Evolutionary conservation across 2,888 invertebrate species (phyloP).

Genomic region (Eumerus sabulonum): DNA sequence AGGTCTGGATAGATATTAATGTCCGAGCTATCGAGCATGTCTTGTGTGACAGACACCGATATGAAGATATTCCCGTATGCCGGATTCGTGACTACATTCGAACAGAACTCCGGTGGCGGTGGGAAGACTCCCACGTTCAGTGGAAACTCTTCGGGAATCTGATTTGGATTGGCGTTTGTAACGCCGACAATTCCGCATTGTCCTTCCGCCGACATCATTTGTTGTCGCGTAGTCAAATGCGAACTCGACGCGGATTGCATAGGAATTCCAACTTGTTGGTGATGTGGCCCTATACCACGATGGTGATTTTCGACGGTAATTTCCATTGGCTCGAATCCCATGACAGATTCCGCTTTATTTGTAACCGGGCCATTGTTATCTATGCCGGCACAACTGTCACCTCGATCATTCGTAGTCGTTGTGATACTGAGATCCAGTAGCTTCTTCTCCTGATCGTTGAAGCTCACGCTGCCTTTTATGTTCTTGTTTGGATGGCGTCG

Average conservation of each 20-base stretch:
- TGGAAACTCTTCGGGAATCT: conserved; percentile 78
- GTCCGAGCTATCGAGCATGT: conserved; percentile 82
- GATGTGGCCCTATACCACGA: conserved; percentile 70
- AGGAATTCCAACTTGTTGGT: conserved; percentile 64
- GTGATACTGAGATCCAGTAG: conserved; percentile 89
- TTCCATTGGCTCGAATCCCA: conserved; percentile 83
- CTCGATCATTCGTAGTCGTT: conserved; percentile 84
- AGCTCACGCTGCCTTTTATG: conserved; percentile 88
- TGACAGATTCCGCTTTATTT: conserved; percentile 79
- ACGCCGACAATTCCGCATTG: conserved; percentile 76
- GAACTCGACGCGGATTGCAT: conserved; percentile 41
- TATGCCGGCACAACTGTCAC: conserved; percentile 82
- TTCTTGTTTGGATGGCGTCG: conserved; percentile 83
- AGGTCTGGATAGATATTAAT: conserved; percentile 89
- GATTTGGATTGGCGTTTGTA: conserved; percentile 74
- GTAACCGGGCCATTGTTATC: conserved; percentile 82
- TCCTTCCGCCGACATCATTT: conserved; percentile 75
- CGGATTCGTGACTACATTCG: conserved; percentile 78
- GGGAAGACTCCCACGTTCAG: conserved; percentile 80
- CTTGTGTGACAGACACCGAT: conserved; percentile 88
- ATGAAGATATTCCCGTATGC: conserved; percentile 87
- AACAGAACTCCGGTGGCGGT: conserved; percentile 82
- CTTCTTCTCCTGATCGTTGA: conserved; percentile 93
- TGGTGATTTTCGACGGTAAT: conserved; percentile 81
- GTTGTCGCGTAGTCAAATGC: conserved; percentile 70